Evolutionary conservation across 2,888 invertebrate genomes (phyloP), one percentile per base, ranked within the genome.

Genomic region (Stenoptilia bipunctidactyla): DNA sequence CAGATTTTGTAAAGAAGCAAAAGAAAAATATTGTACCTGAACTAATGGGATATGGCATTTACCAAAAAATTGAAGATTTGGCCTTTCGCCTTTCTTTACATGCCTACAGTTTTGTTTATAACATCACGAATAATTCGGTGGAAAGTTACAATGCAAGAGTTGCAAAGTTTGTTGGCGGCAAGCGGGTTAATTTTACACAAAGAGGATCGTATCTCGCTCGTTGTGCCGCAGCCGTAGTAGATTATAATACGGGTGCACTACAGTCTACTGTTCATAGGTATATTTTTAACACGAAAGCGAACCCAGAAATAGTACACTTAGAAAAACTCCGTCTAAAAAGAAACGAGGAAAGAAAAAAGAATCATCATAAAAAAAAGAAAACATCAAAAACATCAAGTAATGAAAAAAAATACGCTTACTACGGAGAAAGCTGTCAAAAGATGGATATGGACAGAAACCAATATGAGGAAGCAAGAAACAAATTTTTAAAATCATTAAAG

Each of bases 151-250:
- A 55, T 40, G 40, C 45, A n/a, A 34, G 50, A 15, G 44, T 56
- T 10, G 50, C 51, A 8, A 54, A 55, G 45, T 51, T 49, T 41
- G 48, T 53, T 34, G 52, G 53, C 8, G 61, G 56, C 25, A 61
- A 61, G 45, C 37, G 57, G 36, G 45, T 61, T 1, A 59, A 63
- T 41, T 52, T 46, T 39, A 42, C 49, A 2, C 34, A 42, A 36
- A 44, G 46, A 34, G 47, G 54, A 5, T 53, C 52, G 2, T 65
- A 58, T 41, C 39, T 50, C 48, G 46, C 47, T 13, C 45, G 60
- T 36, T 55, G 49, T 34, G 44, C 47, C 15, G 52, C 52, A 35
- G 53, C 61, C 20, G 52, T 45, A 12, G 36, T 60, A 13, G 43
- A 47, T 13, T 56, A 49, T 38, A 58, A 59, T 13, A 42, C 42